These are phyloP conservation scores for Caenorhabditis panamensis DNA, from an alignment of 2,888 invertebrate genomes.

Conservation along the genomic window DNA sequence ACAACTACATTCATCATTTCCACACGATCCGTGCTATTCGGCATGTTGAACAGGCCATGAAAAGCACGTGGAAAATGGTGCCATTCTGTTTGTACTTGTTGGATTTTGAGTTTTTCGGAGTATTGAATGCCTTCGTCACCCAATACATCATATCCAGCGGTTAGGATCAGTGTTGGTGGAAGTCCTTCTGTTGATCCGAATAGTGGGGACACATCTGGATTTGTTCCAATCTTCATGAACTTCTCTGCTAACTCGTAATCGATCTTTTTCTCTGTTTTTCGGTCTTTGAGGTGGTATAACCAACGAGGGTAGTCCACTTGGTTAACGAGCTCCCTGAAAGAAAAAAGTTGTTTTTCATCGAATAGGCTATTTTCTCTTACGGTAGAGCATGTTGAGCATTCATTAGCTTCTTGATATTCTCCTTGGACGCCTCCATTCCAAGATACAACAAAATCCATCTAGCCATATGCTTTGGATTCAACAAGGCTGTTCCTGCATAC, in stretches of 20 bases:
- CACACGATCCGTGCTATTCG: conserved; percentile 66
- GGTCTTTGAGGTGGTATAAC: conserved; percentile 33
- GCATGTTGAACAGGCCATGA: conserved; percentile 80
- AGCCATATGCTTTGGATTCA: conserved; percentile 73
- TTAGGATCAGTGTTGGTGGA: conserved; percentile 75
- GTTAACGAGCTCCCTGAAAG: conserved; percentile 28
- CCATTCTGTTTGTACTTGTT: conserved; percentile 69
- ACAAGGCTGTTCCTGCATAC: conserved; percentile 66
- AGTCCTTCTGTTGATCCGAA: conserved; percentile 71
- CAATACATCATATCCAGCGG: conserved; percentile 77
- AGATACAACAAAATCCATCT: conserved; percentile 77
- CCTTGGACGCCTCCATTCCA: conserved; percentile 70
- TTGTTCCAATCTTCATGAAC: conserved; percentile 55
- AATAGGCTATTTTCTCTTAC: conserved; percentile 38
- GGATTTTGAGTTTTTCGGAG: conserved; percentile 65
- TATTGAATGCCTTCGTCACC: conserved; percentile 79
- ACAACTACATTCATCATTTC: conserved; percentile 74
- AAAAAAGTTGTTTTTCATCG: not conserved
- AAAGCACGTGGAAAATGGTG: conserved; percentile 67
- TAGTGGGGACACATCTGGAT: conserved; percentile 76
- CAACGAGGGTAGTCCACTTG: conserved; percentile 17
- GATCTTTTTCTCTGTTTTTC: conserved; percentile 34
- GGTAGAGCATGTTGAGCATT: conserved; percentile 72
- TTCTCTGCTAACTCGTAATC: conserved; percentile 56
- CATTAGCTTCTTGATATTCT: conserved; percentile 74